Evolutionary conservation across 92 coral and sea anemone species (phyloP), one percentile per base, ranked within the genome.

Genomic region (Palythoa heliodiscus): DNA sequence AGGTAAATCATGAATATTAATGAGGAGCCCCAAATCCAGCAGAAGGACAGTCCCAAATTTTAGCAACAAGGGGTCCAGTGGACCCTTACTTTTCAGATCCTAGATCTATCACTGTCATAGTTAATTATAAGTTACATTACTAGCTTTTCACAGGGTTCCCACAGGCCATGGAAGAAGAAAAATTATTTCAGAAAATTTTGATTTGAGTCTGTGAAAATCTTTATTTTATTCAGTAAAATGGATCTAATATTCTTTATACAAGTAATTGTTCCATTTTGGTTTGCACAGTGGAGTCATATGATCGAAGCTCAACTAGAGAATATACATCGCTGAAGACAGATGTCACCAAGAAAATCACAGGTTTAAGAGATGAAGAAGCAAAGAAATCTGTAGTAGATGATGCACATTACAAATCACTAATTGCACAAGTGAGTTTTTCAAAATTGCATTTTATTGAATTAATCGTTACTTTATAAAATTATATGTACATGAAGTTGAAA

Each of bases 291-390:
- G 98, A 94, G 83, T 92, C 98, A 1, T 86, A 83, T 54, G 98
- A 94, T 50, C 87, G 98, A 88, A 94, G 98, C 84, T 92, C 98
- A 40, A 67, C 91, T 20, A 86, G 84, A 77, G 98, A 90, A 80
- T 94, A 89, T 83, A 87, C 86, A 7, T 52, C 78, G 37, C 73
- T 87, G 1, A 86, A 83, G 38, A 64, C 78, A 20, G 92, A 83
- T 67, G 74, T 94, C 23, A 37, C 64, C 6, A 88, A 84, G 87
- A 92, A 94, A 83, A 73, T 89, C 24, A 85, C 91, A 24, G 77
- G 83, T 11, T 77, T 94, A 55, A 70, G 89, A 75, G 86, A 84
- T n/a, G 85, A 73, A 53, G 71, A 91, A 68, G 86, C 90, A 23
- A 86, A 86, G 52, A 68, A 66, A 11, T 39, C 79, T 15, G 35